Conservation (phyloP, 2,797 vertebrate species). For the Pelobates cultripes region DNA sequence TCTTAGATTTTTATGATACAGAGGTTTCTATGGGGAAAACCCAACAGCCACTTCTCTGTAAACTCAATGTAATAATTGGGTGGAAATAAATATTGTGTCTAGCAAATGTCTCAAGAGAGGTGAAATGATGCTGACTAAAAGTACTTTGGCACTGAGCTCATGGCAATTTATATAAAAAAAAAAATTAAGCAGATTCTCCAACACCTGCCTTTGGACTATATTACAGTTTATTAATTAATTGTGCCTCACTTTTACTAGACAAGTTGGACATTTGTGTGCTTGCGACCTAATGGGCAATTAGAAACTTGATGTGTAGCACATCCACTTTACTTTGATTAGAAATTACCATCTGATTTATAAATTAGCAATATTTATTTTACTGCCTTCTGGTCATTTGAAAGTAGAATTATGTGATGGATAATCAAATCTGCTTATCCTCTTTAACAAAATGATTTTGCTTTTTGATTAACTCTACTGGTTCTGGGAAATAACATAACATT, state of each 20-base stretch:
- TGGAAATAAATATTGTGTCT: too few species aligned
- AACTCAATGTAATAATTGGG: too few species aligned
- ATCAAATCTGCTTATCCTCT: constrained; percentile 39
- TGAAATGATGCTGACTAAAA: not conserved
- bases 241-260: constrained; percentile 36
- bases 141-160: not conserved
- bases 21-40: too few species aligned
- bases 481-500: constrained; percentile 6
- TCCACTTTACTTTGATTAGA: constrained; percentile 44
- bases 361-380: constrained; percentile 48
- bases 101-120: too few species aligned
- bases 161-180: too few species aligned
- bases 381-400: constrained; percentile 41
- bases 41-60: too few species aligned
- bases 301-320: constrained; percentile 28
- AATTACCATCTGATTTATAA: constrained; percentile 48
- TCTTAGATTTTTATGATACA: too few species aligned
- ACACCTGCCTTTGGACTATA: constrained; percentile 19
- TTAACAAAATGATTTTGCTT: constrained; percentile 36
- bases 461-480: constrained; percentile 34
- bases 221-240: constrained; percentile 33
- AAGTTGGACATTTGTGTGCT: constrained; percentile 40
- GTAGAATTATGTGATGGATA: constrained; percentile 42
- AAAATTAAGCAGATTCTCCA: not conserved
- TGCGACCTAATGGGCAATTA: constrained; percentile 44